Conservation (phyloP, 1,140 invertebrate genomes). For the Conus ventricosus region DNA sequence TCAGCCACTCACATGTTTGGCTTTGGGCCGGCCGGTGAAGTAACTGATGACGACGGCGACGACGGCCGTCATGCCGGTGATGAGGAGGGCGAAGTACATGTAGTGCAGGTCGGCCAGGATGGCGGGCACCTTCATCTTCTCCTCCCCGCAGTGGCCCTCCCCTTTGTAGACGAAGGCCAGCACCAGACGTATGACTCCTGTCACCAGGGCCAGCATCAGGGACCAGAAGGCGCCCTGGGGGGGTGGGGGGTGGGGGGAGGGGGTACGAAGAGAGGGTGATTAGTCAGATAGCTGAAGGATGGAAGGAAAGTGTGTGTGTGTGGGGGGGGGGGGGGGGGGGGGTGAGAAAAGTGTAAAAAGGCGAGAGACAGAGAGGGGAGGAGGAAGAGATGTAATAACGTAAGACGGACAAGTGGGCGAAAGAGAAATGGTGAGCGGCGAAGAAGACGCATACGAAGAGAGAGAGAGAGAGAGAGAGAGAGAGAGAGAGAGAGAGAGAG, state of each 20-base stretch:
- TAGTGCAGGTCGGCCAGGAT: conserved; percentile 76
- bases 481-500: not conserved
- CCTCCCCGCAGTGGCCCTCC: conserved; percentile 65
- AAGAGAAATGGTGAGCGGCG: not conserved
- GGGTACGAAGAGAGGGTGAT: not conserved
- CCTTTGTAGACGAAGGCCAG: conserved; percentile 57
- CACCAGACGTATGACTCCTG: conserved; percentile 53
- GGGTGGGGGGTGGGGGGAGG: not conserved
- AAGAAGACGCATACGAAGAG: not conserved
- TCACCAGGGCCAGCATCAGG: conserved; percentile 65
- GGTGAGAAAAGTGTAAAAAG: not conserved
- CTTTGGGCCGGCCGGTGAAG: conserved; percentile 71
- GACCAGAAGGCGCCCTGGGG: conserved; percentile 74
- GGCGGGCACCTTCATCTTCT: conserved; percentile 67
- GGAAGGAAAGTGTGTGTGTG: not conserved
- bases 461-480: not conserved
- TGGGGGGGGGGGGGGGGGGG: not conserved
- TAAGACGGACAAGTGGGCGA: not conserved
- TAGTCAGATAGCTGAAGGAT: not conserved
- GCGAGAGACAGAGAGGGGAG: not conserved
- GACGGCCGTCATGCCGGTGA: conserved; percentile 73
- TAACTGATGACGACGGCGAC: conserved; percentile 74
- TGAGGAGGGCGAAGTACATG: conserved; percentile 76
- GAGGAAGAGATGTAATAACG: not conserved
- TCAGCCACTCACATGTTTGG: conserved; percentile 57